phyloP scores from a whole-genome alignment of 2,888 invertebrate species.

The Lobophora halterata region DNA sequence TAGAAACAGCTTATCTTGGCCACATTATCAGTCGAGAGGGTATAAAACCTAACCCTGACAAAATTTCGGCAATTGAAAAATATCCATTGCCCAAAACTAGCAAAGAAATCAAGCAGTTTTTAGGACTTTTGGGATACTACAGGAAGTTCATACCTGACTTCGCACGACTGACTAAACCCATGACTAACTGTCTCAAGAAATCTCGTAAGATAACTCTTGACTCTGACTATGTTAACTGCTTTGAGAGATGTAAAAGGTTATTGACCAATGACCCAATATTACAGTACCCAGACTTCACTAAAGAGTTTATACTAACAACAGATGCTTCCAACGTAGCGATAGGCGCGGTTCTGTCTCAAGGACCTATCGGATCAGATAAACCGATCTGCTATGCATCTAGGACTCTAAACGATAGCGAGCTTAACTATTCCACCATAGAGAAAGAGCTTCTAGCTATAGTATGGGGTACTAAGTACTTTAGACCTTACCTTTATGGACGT shows the following conservation, averaged over 20 bases:
- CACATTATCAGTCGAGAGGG: slow-evolving; percentile 33
- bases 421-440: slow-evolving; percentile 34
- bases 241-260: slow-evolving; percentile 29
- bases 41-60: slow-evolving; percentile 35
- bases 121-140: slow-evolving; percentile 38
- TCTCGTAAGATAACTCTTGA: slow-evolving; percentile 5
- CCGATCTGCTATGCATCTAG: slow-evolving; percentile 25
- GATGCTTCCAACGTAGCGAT: slow-evolving; percentile 41
- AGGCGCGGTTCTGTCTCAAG: slow-evolving; percentile 35
- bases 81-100: slow-evolving; percentile 34
- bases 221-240: slow-evolving; percentile 29
- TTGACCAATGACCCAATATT: slow-evolving; percentile 39
- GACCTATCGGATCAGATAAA: slow-evolving; percentile 25
- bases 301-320: slow-evolving; percentile 32
- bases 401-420: slow-evolving; percentile 37
- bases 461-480: slow-evolving; percentile 7
- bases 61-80: slow-evolving; percentile 31
- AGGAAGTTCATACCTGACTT: slow-evolving; percentile 37
- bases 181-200: slow-evolving; percentile 6
- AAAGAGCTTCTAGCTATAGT: slow-evolving; percentile 24
- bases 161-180: slow-evolving; percentile 15
- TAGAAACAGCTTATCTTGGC: slow-evolving; percentile 31
- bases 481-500: slow-evolving; percentile 41
- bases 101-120: slow-evolving; percentile 34
- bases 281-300: slow-evolving; percentile 43